Evolutionary conservation across 2,888 invertebrate genomes (phyloP).

Genomic region (Lasioglossum villosulum): DNA sequence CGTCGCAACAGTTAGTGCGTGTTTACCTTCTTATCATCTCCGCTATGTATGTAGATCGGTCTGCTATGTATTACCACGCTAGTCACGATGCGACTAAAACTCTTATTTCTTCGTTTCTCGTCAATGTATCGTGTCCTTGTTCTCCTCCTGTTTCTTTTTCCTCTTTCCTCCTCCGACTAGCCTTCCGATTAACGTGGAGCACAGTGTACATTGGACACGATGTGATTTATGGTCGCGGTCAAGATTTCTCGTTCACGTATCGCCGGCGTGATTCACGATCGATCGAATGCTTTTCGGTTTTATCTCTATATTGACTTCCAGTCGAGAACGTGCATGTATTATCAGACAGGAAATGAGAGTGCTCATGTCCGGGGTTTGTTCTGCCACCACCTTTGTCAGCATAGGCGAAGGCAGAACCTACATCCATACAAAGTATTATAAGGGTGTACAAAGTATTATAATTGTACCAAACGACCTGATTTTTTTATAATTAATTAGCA

Average conservation of each 20-base stretch:
- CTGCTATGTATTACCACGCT: background rate
- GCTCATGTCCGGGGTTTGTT: no score
- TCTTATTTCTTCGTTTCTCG: background rate
- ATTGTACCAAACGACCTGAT: no score
- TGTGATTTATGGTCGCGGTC: background rate
- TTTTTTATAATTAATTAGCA: no score
- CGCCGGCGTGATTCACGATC: background rate
- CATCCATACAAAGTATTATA: no score
- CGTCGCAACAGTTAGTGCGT: background rate
- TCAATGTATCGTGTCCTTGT: background rate
- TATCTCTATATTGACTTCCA: background rate
- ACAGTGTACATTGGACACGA: background rate
- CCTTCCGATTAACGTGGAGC: background rate
- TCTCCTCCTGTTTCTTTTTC: background rate
- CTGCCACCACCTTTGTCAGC: no score
- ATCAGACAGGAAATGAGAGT: no score
- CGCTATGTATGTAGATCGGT: no score
- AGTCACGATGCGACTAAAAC: no score
- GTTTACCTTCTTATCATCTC: slow-evolving; percentile 38
- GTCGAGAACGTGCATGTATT: no score
- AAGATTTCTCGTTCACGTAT: background rate
- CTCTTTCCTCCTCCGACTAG: background rate
- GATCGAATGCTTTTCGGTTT: background rate
- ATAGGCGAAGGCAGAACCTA: no score
- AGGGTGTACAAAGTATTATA: no score